Evolutionary conservation across 2,113 vertebrate genomes (phyloP).

Genomic region (Turnix velox): DNA sequence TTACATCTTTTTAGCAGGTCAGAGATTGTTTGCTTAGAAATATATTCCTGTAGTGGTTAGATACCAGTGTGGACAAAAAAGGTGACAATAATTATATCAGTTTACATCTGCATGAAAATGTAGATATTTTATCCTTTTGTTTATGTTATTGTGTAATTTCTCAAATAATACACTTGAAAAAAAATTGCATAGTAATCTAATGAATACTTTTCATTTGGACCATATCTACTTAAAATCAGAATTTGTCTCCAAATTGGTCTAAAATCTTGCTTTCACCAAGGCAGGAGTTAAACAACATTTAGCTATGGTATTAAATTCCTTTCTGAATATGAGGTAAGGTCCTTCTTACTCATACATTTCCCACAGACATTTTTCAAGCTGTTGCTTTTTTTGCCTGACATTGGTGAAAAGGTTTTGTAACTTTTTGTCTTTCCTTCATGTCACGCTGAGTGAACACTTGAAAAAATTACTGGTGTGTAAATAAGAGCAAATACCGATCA

Average conservation of each 20-base stretch:
- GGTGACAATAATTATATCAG: not conserved
- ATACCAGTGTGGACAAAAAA: not conserved
- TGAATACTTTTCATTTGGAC: not conserved
- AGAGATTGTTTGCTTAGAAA: not conserved
- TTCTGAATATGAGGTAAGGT: not conserved
- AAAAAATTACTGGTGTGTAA: not conserved
- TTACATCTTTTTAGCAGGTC: not conserved
- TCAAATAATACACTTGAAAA: not conserved
- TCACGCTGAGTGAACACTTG: not conserved
- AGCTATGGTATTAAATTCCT: not conserved
- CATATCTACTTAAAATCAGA: not conserved
- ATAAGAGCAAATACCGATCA: not conserved
- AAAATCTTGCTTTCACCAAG: not conserved
- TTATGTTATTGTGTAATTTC: not conserved
- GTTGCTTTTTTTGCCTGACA: not conserved
- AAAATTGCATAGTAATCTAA: not conserved
- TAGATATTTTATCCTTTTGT: not conserved
- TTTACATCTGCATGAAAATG: not conserved
- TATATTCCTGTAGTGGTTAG: not conserved
- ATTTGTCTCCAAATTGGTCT: not conserved
- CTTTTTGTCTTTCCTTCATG: not conserved
- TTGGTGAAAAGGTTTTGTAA: not conserved
- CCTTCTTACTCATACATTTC: not conserved
- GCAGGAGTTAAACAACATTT: not conserved
- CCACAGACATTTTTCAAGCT: not conserved